Base-by-base conservation (phyloP, 2,888 invertebrate species). In the Diachrysia chrysitis region DNA sequence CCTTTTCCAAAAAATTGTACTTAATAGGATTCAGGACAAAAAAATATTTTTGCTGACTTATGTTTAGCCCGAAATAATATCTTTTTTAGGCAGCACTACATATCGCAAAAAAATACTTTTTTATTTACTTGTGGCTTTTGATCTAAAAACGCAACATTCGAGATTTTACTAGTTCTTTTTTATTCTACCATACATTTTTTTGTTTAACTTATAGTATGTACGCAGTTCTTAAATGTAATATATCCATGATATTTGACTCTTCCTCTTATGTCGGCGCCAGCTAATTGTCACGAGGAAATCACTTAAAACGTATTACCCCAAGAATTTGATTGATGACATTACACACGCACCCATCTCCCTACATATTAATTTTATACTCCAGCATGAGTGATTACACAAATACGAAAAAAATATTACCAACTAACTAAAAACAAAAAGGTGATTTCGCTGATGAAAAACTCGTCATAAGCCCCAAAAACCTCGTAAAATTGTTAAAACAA, bases 401-500 rank as follows among this genome's bases (percentile, higher is more conserved):
- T 54, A 65, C 69, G 9, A 61, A 60, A 25, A n/a, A 75, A 51
- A 37, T 6, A 19, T 53, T 35, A 58, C 48, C 17, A 54, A 35
- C 7, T 7, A 9, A 9, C 42, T 17, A 32, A 67, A 73, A 77
- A 57, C 25, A 25, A 23, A 19, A 7, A 37, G n/a, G 35, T 12
- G 17, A 48, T 58, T 77, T 21, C n/a, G 7, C 51, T 57, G 51
- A 61, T 58, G 46, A 48, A 55, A 60, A 58, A 61, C 25, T 48
- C 62, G 21, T 35, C 48, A 66, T 25, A 62, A 69, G 69, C 59
- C 54, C 19, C 63, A 37, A 58, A 76, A 72, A 48, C 21, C 64
- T 51, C 73, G 69, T 82, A 62, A 74, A 76, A 78, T 82, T 73
- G 61, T 71, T 66, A 65, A 78, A 81, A 81, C 65, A 61, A 57